Percentiles rank a stretch among this genome's conserved stretches.
Evolutionary conservation across 2,113 vertebrate species (phyloP).

Genomic region (Narcine bancroftii): DNA sequence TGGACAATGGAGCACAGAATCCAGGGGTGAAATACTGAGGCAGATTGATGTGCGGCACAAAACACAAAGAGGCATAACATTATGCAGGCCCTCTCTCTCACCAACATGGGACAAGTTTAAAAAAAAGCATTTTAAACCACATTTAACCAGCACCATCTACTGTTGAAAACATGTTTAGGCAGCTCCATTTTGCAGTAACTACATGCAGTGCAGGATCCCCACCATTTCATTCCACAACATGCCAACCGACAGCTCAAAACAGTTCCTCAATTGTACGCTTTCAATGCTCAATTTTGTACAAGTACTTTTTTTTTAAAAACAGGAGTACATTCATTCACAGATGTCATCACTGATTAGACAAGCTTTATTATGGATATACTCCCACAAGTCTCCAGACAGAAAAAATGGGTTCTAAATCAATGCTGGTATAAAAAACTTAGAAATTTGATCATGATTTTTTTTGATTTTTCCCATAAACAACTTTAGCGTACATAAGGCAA

Average conservation of each 20-base stretch:
- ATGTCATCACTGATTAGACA: constrained; percentile 10
- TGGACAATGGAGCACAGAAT: not conserved
- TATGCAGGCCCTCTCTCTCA: constrained; percentile 1
- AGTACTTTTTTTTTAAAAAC: not conserved
- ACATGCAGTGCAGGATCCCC: not conserved
- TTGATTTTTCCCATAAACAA: constrained; percentile 15
- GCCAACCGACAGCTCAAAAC: not conserved
- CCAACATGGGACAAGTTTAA: not conserved
- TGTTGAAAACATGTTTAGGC: not conserved
- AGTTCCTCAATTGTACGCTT: not conserved
- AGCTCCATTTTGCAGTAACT: not conserved
- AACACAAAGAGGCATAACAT: constrained; percentile 10
- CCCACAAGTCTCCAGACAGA: not conserved
- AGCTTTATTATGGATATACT: not conserved
- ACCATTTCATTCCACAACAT: not conserved
- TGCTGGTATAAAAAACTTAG: constrained; percentile 17
- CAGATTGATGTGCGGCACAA: constrained; percentile 16
- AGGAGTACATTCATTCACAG: constrained; percentile 2
- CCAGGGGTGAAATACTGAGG: not conserved
- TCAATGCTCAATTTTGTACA: constrained; percentile 9
- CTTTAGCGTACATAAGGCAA: constrained; percentile 59
- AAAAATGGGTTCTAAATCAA: not conserved
- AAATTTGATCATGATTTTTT: constrained; percentile 23
- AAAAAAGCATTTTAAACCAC: constrained; percentile 12
- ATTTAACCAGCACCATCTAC: not conserved